Conservation (phyloP, 2,888 invertebrate species). For the Andrena marginata region DNA sequence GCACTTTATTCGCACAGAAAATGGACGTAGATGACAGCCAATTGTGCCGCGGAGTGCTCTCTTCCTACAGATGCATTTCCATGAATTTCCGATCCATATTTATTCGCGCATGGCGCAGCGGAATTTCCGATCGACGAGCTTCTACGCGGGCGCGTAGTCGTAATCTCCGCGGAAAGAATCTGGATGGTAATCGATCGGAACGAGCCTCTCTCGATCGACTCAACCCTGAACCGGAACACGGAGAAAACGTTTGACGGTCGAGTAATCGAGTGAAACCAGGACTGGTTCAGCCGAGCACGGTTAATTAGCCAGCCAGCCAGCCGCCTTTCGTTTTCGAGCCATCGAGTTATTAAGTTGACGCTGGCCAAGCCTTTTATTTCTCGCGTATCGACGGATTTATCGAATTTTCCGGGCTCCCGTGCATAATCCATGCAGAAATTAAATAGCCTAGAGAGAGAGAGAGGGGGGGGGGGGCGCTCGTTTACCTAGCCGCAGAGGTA, state of each 20-base stretch:
- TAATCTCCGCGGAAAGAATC: constrained; percentile 65
- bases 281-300: constrained; percentile 69
- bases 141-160: constrained; percentile 16
- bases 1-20: neutral
- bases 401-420: constrained; percentile 28
- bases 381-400: constrained; percentile 17
- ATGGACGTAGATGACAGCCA: neutral
- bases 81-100: constrained; percentile 34
- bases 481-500: neutral
- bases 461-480: constrained; percentile 4
- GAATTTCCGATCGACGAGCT: constrained; percentile 45
- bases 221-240: constrained; percentile 74
- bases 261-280: constrained; percentile 71
- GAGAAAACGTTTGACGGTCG: constrained; percentile 64
- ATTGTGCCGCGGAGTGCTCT: neutral
- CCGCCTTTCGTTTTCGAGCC: constrained; percentile 75
- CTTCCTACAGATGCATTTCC: constrained; percentile 18
- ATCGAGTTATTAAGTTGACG: constrained; percentile 57
- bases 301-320: constrained; percentile 68
- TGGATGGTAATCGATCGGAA: constrained; percentile 70
- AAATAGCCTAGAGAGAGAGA: constrained; percentile 12
- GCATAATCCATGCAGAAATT: constrained; percentile 21
- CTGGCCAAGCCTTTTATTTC: constrained; percentile 10
- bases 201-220: constrained; percentile 56
- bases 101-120: constrained; percentile 50